Evolutionary conservation across 1,140 invertebrate genomes (phyloP), one percentile per base, ranked within the genome.

Genomic region (Drosophila subobscura): DNA sequence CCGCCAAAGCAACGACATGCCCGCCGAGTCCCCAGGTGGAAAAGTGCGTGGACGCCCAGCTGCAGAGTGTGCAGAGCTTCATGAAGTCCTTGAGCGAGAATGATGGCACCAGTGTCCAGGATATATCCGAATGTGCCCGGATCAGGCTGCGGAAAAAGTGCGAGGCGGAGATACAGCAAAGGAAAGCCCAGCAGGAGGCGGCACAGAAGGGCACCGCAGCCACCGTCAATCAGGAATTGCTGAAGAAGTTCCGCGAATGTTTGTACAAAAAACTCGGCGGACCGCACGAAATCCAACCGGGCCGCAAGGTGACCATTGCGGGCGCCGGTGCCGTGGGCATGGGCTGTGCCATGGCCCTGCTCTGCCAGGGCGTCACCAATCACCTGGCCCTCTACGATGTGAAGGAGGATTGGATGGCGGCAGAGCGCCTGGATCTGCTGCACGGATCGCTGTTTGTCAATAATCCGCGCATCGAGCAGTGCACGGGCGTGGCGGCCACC

Each of bases 401-500:
- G 0, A 60, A 52, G 4, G 25, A 51, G 10, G 45, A 66, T 0
- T 23, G 44, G 25, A 33, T 27, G 22, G 37, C 45, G 0, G 47
- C 57, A 1, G 67, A 75, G 29, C 23, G 50, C 0, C 4, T 58
- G 33, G 72, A 75, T 6, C 14, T 78, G 0, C 6, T 44, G 40
- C 67, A 75, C 25, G 61, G 66, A 5, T 60, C 76, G 4, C 5
- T 54, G 10, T 72, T 75, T 7, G 14, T 76, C 5, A 50, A 58
- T 3, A 72, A 47, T 40, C 8, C 47, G 7, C 4, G 8, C n/a
- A 41, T 49, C 5, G 22, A 59, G 1, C 3, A 20, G 10, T 61
- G 58, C 27, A 7, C 4, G 4, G 12, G 10, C 29, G 4, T 96
- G 79, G 89, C 93, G 0, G 93, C 94, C 1, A 95, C 95, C 6